Conservation (phyloP, 2,113 vertebrate genomes). For the Entomyzon cyanotis region DNA sequence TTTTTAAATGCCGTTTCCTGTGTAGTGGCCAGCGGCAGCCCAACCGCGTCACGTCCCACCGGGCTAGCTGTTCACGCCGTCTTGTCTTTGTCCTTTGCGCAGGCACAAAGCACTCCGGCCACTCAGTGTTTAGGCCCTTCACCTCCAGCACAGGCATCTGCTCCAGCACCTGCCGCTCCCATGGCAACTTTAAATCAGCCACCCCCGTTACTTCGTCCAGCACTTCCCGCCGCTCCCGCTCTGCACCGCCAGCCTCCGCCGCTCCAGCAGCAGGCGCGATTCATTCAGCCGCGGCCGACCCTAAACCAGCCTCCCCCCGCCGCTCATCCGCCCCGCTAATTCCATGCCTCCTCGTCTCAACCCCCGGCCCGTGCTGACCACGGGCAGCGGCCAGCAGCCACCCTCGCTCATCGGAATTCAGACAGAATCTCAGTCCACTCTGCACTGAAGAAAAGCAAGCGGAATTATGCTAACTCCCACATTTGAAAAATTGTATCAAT, state of each 20-base stretch:
- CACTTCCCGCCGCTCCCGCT: slow-evolving; percentile 90
- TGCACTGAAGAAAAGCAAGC: slow-evolving; percentile 77
- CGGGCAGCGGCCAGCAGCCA: slow-evolving; percentile 77
- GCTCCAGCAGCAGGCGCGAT: slow-evolving; percentile 93
- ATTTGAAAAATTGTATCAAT: not conserved
- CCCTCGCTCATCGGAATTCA: slow-evolving; percentile 86
- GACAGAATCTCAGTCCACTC: slow-evolving; percentile 85
- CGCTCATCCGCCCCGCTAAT: slow-evolving; percentile 94
- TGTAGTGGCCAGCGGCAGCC: slow-evolving; percentile 74
- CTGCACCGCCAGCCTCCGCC: slow-evolving; percentile 95
- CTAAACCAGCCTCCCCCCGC: slow-evolving; percentile 91
- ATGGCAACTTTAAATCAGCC: slow-evolving; percentile 88
- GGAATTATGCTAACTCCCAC: slow-evolving; percentile 41
- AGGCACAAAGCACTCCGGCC: slow-evolving; percentile 82
- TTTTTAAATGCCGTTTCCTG: slow-evolving; percentile 72
- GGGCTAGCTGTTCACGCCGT: slow-evolving; percentile 33
- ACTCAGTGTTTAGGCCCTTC: slow-evolving; percentile 85
- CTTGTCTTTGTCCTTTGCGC: slow-evolving; percentile 74
- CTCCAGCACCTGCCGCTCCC: slow-evolving; percentile 77
- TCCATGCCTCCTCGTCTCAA: slow-evolving; percentile 93
- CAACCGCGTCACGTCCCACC: not conserved
- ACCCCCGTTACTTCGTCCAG: slow-evolving; percentile 92
- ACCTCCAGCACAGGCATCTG: slow-evolving; percentile 81
- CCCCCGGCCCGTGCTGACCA: slow-evolving; percentile 83
- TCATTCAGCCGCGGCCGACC: slow-evolving; percentile 88